phyloP scores from a whole-genome alignment of 2,797 vertebrate species.

The Leptoclinus maculatus region DNA sequence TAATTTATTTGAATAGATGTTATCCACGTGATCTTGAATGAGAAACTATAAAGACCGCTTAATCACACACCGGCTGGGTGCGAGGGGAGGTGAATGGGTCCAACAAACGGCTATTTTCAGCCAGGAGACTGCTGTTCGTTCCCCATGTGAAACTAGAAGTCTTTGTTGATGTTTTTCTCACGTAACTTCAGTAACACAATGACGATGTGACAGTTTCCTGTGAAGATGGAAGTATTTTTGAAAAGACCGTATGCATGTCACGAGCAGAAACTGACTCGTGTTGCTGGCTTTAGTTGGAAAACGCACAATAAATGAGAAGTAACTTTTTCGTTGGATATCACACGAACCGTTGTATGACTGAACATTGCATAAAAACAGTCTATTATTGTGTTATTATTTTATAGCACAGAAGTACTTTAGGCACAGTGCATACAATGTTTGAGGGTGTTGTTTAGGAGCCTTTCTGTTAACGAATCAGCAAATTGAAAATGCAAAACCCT shows the following conservation, averaged over 20 bases:
- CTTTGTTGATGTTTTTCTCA: background rate
- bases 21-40: no score
- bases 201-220: no score
- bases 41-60: no score
- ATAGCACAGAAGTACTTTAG: background rate
- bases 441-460: background rate
- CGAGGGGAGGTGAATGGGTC: no score
- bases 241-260: no score
- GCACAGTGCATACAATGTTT: background rate
- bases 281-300: no score
- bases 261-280: no score
- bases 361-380: no score
- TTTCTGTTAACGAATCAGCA: background rate
- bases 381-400: background rate
- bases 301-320: no score
- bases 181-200: background rate
- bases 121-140: background rate
- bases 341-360: background rate
- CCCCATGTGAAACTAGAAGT: background rate
- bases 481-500: conserved; percentile 4
- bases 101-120: background rate
- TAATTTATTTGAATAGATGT: background rate
- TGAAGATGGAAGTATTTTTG: no score
- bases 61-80: background rate
- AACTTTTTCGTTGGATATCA: background rate